These are phyloP conservation scores for Epizoanthus illoricatus DNA, from an alignment of 92 coral and sea anemone species.

Conservation along the genomic window DNA sequence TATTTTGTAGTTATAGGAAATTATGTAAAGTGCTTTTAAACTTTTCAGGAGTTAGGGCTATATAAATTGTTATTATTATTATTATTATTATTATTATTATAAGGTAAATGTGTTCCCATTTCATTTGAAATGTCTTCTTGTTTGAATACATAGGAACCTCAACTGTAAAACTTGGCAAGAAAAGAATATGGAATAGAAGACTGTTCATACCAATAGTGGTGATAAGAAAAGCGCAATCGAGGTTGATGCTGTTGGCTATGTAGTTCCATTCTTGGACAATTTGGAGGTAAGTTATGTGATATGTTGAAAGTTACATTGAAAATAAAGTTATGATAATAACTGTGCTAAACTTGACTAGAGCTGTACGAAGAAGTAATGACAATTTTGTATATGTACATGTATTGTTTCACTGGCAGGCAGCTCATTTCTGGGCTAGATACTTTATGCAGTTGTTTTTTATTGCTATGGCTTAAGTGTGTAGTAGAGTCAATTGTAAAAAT, in stretches of 20 bases:
- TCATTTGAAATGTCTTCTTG: conserved; percentile 15
- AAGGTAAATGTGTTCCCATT: conserved; percentile 16
- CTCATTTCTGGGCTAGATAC: conserved; percentile 6
- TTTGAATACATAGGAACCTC: conserved; percentile 39
- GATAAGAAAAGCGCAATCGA: conserved; percentile 31
- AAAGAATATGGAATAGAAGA: conserved; percentile 35
- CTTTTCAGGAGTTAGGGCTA: too few relatives aligned
- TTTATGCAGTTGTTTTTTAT: not conserved
- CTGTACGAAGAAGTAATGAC: not conserved
- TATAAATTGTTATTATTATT: too few relatives aligned
- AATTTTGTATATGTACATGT: conserved; percentile 12
- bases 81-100: not conserved
- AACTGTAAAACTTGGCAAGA: conserved; percentile 40
- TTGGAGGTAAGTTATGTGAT: conserved; percentile 37
- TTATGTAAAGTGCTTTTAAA: too few relatives aligned
- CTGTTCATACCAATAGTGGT: conserved; percentile 30
- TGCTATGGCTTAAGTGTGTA: conserved; percentile 2
- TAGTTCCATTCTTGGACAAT: conserved; percentile 38
- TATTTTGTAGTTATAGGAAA: too few relatives aligned
- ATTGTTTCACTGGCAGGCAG: conserved; percentile 7
- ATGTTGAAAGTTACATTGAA: conserved; percentile 4
- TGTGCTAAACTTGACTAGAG: not conserved
- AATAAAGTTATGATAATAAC: conserved; percentile 11
- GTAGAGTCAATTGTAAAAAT: conserved; percentile 1
- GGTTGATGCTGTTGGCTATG: conserved; percentile 33